These are phyloP conservation scores for Bryconaethiops microstoma DNA, from an alignment of 2,797 vertebrate genomes.

Conservation along the genomic window DNA sequence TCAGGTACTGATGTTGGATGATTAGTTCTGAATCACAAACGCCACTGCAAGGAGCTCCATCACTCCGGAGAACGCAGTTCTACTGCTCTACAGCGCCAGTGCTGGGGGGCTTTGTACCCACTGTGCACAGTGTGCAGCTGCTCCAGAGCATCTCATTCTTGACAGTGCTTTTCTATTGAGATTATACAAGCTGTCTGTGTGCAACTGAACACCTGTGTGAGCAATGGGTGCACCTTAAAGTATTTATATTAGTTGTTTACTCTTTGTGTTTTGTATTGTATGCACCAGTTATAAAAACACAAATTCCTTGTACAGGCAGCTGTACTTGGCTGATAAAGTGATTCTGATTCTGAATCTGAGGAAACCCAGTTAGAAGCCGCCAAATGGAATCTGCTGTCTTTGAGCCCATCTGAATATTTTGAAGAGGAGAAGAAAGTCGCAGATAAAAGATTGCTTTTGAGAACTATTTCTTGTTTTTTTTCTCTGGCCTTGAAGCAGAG, in stretches of 20 bases:
- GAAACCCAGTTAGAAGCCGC: background rate
- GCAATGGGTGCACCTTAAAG: too few relatives aligned
- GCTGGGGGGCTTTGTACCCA: too few relatives aligned
- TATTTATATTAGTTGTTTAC: background rate
- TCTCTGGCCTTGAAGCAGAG: slow-evolving; percentile 23
- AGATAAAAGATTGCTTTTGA: slow-evolving; percentile 35
- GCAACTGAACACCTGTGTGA: background rate
- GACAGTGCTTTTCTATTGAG: too few relatives aligned
- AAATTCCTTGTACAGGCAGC: too few relatives aligned
- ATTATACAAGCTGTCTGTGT: too few relatives aligned
- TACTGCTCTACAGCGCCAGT: too few relatives aligned
- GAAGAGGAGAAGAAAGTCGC: slow-evolving; percentile 40
- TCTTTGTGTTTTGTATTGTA: background rate
- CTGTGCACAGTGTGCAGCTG: too few relatives aligned
- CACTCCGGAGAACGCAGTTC: too few relatives aligned
- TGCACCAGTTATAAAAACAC: background rate
- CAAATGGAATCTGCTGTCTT: slow-evolving; percentile 3
- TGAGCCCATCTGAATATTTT: slow-evolving; percentile 28
- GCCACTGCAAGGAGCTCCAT: too few relatives aligned
- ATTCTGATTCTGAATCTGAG: background rate
- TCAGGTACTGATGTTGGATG: too few relatives aligned
- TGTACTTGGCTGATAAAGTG: background rate
- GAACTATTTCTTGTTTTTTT: background rate
- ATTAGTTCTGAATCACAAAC: too few relatives aligned
- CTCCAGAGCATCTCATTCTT: too few relatives aligned